phyloP scores from a whole-genome alignment of 2,113 vertebrate genomes.

The Probosciger aterrimus region DNA sequence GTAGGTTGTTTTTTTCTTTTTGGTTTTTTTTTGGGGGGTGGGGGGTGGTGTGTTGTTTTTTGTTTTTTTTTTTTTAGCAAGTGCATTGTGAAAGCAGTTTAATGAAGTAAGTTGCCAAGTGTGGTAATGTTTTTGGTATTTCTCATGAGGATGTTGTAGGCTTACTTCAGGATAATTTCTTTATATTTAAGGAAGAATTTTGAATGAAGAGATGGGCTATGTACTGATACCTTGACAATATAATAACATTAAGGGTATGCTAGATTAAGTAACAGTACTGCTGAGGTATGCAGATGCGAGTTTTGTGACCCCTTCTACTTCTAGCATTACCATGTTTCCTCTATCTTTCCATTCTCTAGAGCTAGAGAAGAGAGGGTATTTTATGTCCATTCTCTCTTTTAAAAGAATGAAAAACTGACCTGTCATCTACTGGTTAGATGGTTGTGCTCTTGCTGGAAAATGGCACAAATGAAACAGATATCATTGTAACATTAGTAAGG shows the following conservation, averaged over 20 bases:
- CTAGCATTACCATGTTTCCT: not conserved
- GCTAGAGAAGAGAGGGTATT: not conserved
- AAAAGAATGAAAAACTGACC: not conserved
- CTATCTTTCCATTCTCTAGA: not conserved
- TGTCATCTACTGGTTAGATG: not conserved
- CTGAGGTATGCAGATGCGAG: not conserved
- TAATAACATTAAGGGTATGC: not conserved
- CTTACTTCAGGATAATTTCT: not conserved
- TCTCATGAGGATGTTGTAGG: not conserved
- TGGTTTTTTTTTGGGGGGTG: too few species aligned
- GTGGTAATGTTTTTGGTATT: not conserved
- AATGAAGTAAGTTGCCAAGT: not conserved
- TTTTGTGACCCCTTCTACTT: not conserved
- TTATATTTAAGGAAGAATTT: not conserved
- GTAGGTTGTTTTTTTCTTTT: too few species aligned
- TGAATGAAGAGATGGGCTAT: not conserved
- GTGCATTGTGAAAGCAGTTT: not conserved
- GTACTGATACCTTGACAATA: not conserved
- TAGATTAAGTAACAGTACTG: not conserved
- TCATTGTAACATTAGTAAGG: not conserved
- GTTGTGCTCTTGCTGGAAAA: not conserved
- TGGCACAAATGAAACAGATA: not conserved
- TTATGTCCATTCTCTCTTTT: not conserved
- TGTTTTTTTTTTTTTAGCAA: not conserved
- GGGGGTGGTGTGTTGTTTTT: too few species aligned